Conservation (phyloP, 2,888 invertebrate genomes). For the Andrena bucephala region DNA sequence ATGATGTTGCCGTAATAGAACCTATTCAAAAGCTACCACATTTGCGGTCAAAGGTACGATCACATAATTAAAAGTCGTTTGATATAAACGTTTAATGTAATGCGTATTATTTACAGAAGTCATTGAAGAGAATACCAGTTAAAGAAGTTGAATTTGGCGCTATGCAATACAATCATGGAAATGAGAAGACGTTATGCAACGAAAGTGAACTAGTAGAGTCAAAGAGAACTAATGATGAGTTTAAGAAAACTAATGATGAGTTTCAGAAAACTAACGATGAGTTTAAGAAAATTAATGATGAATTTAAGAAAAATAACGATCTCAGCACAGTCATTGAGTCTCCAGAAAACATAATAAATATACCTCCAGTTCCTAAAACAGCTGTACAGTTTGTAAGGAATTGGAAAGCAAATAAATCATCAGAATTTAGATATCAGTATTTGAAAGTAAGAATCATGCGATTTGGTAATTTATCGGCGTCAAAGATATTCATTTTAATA, state of each 20-base stretch:
- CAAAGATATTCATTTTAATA: neutral
- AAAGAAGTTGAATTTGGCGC: conserved; percentile 81
- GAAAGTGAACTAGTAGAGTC: neutral
- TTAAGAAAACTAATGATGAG: conserved; percentile 1
- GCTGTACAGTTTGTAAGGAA: conserved; percentile 89
- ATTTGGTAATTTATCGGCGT: neutral
- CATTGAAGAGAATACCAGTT: conserved; percentile 86
- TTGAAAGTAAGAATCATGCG: conserved; percentile 85
- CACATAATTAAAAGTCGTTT: conserved; percentile 30
- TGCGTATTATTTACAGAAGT: conserved; percentile 85
- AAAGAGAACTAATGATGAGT: neutral
- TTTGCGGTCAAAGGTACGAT: conserved; percentile 87
- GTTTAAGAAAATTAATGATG: neutral
- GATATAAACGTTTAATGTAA: conserved; percentile 6
- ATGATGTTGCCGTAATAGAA: conserved; percentile 83
- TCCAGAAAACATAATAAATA: conserved; percentile 28
- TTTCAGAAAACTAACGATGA: neutral
- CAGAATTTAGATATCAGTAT: conserved; percentile 87
- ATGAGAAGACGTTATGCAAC: neutral
- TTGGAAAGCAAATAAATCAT: conserved; percentile 87
- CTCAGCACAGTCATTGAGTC: neutral
- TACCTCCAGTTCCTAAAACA: conserved; percentile 86
- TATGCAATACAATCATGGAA: neutral
- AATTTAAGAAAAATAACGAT: neutral
- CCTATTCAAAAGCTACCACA: conserved; percentile 88